Evolutionary conservation across 2,888 invertebrate species (phyloP), one percentile per base, ranked within the genome.

Genomic region (Heteromyza rotundicornis): DNA sequence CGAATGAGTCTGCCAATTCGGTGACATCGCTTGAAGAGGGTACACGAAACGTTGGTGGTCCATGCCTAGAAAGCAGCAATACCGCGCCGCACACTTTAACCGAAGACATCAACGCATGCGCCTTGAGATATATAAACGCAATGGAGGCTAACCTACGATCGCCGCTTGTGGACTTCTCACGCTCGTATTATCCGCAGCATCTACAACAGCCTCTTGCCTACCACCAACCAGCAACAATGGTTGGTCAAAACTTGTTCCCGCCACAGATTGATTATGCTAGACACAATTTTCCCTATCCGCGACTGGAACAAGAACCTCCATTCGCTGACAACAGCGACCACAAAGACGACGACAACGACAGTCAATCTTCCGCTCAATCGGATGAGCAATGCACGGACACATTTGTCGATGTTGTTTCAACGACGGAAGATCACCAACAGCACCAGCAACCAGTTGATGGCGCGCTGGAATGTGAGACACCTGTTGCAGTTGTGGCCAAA

Each of bases 381-480:
- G 73, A 68, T 20, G 60, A 59, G 27, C 54, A 55, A 19, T 62
- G 64, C 59, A 63, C 68, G 22, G 77, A 77, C 60, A 65, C 70
- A 57, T 77, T 73, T 72, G 78, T 78, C 23, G 78, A 78, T 69
- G 78, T 78, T 14, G 78, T 77, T 27, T 71, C 75, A 51, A 54
- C 64, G 27, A 20, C 24, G 14, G 40, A 35, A 20, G 27, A 44
- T 19, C 27, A 17, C n/a, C 44, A 12, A 52, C 16, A 35, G 16
- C n/a, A 22, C 19, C n/a, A 20, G 20, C 7, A 22, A n/a, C 8
- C 49, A 7, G 54, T 60, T 20, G 57, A n/a, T 44, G 50, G 23
- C 23, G 35, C 44, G 7, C 7, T 27, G 7, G 27, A 5, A 7
- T 27, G 27, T 27, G 27, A 27, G 10, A 27, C 27, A 27, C 12